phyloP scores from a whole-genome alignment of 2,888 invertebrate species.

The Geophilus truncorum region DNA sequence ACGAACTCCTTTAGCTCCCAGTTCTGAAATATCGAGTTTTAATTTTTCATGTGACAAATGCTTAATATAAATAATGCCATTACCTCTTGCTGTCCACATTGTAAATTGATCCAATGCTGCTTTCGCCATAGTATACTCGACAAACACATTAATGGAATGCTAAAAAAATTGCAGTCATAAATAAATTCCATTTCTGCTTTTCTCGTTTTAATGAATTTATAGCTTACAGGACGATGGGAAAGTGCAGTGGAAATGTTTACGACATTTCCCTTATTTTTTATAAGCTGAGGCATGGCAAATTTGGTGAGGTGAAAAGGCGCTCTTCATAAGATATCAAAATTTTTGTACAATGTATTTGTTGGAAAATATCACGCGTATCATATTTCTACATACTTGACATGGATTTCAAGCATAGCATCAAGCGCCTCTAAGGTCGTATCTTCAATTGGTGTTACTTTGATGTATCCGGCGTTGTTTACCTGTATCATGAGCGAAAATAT shows the following conservation, averaged over 20 bases:
- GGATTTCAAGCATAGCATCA: neutral
- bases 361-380: no score
- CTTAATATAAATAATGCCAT: neutral
- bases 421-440: neutral
- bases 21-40: neutral
- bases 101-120: neutral
- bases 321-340: neutral
- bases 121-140: neutral
- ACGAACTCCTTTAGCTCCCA: neutral
- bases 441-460: neutral
- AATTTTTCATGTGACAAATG: neutral
- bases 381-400: neutral
- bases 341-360: neutral
- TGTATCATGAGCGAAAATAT: neutral
- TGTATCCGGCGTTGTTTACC: neutral
- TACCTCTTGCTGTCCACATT: neutral
- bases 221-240: neutral
- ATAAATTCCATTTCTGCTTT: neutral
- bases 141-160: neutral
- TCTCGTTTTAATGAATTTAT: neutral
- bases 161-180: neutral
- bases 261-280: neutral
- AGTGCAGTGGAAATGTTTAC: neutral
- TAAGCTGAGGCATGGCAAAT: conserved; percentile 2
- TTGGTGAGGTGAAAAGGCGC: neutral